Evolutionary conservation across 2,113 vertebrate genomes (phyloP), one percentile per base, ranked within the genome.

Genomic region (Terrapene triunguis): DNA sequence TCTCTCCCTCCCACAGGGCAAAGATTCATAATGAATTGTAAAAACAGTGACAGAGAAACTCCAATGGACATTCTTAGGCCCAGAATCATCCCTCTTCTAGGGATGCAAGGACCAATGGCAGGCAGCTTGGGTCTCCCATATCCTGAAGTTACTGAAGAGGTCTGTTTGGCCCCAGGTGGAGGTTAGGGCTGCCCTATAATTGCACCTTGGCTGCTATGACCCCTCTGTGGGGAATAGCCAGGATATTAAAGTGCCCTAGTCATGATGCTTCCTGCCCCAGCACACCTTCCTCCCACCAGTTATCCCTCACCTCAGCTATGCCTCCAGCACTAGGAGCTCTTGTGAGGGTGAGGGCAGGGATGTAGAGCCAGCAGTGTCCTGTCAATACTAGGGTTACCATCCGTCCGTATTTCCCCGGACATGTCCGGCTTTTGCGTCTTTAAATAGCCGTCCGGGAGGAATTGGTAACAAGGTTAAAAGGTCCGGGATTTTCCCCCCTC

Each of bases 11-110:
- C 27, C 44, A 50, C 1, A 91, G 78, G 5, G 65, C 87, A 69
- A 89, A 69, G 32, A 86, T 59, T 94, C 74, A 32, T 59, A 94
- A 94, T 86, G 32, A 89, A 88, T 38, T 51, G 27, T 76, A 76
- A 91, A 88, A 84, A 54, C 4, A 53, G 44, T 76, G 8, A 21
- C 44, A 88, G 14, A 65, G 29, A 91, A 55, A 87, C 27, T 89
- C 5, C 6, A 80, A 11, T 44, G 9, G 16, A 27, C 91, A 8
- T 2, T 95, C 90, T 93, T 80, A 86, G 59, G 74, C 32, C 50
- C 74, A 91, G 54, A 92, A 84, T 91, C 1, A 6, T 86, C 91
- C 90, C 32, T 14, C 29, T 32, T 62, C 29, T 13, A 62, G 29
- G 59, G 29, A 62, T 6, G 12, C 59, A 62, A 32, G 59, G 29